Evolutionary conservation across 2,113 vertebrate species (phyloP), one percentile per base, ranked within the genome.

Genomic region (Panthera leo): DNA sequence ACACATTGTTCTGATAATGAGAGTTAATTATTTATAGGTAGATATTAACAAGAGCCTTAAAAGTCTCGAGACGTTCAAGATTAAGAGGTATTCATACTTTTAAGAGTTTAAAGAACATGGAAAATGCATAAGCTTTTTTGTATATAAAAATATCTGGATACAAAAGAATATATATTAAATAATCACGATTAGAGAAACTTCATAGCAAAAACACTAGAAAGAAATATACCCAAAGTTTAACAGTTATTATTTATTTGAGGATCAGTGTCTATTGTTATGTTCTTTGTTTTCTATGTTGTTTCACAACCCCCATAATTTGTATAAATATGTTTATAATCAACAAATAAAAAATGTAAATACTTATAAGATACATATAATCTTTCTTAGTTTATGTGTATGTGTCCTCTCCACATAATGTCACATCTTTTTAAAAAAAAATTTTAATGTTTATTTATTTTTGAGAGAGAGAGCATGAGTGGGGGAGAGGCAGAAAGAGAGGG

Each of bases 21-120:
- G 16, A 85, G n/a, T 58, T 73, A 61, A 71, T 85, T 93, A 82
- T 78, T 95, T 88, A 88, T 3, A 65, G 7, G 6, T 91, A 95
- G 68, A 67, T 6, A 18, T 13, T 53, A 63, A 88, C 2, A 85
- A 88, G 13, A 61, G 73, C 3, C 51, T 95, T 73, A 82, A 91
- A 85, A 96, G 65, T 89, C 29, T 83, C 51, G 9, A 78, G 51
- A 75, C 18, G 45, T 76, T 79, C 85, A 70, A 55, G 31, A 70
- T 93, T 70, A 73, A 25, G 8, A 78, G 5, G 13, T 48, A 94
- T 23, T 78, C 65, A 51, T 84, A 61, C 6, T 67, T 92, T 68
- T 91, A 93, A 25, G 31, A 68, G 15, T 82, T 94, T 91, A 93
- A 98, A 63, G 5, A 76, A 34, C 73, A 84, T 61, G 19, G 65